phyloP scores from a whole-genome alignment of 1,140 invertebrate species.

The Conopomorpha cramerella region DNA sequence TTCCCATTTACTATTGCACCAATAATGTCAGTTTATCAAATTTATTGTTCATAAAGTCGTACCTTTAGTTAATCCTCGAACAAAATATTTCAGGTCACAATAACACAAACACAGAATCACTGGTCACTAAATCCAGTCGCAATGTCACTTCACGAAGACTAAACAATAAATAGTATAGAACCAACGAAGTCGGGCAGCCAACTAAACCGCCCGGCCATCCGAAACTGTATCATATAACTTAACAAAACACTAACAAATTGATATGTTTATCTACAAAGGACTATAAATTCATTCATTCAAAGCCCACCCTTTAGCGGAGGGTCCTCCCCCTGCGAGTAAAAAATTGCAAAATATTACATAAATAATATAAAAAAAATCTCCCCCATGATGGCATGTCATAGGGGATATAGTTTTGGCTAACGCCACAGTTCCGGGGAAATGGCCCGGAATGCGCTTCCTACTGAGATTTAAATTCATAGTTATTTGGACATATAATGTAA shows the following conservation, averaged over 20 bases:
- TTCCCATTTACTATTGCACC: too few species aligned
- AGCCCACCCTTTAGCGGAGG: constrained; percentile 51
- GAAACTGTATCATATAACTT: constrained; percentile 47
- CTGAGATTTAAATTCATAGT: constrained; percentile 36
- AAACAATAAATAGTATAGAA: too few species aligned
- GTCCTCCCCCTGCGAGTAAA: constrained; percentile 53
- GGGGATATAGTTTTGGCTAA: constrained; percentile 39
- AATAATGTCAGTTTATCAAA: too few species aligned
- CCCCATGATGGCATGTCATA: constrained; percentile 18
- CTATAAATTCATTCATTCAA: constrained; percentile 49
- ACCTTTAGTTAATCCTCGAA: too few species aligned
- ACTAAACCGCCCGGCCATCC: constrained; percentile 3
- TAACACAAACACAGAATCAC: too few species aligned
- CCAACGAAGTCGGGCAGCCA: neutral
- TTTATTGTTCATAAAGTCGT: too few species aligned
- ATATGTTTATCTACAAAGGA: constrained; percentile 59
- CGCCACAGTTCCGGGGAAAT: constrained; percentile 45
- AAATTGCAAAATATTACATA: constrained; percentile 56
- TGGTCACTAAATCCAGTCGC: too few species aligned
- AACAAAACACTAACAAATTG: constrained; percentile 58
- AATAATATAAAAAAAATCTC: constrained; percentile 43
- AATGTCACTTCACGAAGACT: too few species aligned
- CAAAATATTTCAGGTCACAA: too few species aligned
- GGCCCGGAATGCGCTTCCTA: constrained; percentile 23
- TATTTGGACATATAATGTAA: too few species aligned